Conservation (phyloP, 2,888 invertebrate genomes). For the Pharmacophagus antenor region DNA sequence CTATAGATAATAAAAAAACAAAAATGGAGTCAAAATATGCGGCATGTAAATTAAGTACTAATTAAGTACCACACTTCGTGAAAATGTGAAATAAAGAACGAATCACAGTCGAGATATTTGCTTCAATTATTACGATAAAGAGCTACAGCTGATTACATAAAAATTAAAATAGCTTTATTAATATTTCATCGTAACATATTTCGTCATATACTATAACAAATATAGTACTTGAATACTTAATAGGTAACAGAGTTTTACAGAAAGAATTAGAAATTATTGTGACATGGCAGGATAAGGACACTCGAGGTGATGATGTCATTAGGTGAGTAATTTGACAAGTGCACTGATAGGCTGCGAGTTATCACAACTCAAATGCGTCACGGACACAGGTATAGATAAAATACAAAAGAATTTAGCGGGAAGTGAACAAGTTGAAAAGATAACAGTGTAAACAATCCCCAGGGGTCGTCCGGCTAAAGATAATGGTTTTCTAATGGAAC, state of each 20-base stretch:
- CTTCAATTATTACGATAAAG: too few species aligned
- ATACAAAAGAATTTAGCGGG: conserved; percentile 34
- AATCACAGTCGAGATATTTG: too few species aligned
- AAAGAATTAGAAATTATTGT: conserved; percentile 25
- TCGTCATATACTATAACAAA: too few species aligned
- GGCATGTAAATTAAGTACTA: too few species aligned
- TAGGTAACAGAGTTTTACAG: conserved; percentile 2
- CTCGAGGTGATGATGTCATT: conserved; percentile 53
- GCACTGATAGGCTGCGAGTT: conserved; percentile 50
- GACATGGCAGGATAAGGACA: conserved; percentile 31
- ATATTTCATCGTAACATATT: too few species aligned
- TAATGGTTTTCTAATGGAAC: conserved; percentile 3
- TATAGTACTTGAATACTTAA: too few species aligned
- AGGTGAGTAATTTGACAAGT: conserved; percentile 53
- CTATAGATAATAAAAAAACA: too few species aligned
- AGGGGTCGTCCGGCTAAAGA: conserved; percentile 28
- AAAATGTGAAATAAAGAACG: too few species aligned
- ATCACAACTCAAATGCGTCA: conserved; percentile 55
- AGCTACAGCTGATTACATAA: too few species aligned
- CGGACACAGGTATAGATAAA: conserved; percentile 51
- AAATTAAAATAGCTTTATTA: too few species aligned
- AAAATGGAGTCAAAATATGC: too few species aligned
- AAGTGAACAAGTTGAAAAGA: conserved; percentile 24
- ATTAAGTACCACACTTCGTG: too few species aligned
- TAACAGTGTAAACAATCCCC: conserved; percentile 15